Base-by-base conservation (phyloP, 2,113 vertebrate genomes). In the Dendrocopos noguchii region DNA sequence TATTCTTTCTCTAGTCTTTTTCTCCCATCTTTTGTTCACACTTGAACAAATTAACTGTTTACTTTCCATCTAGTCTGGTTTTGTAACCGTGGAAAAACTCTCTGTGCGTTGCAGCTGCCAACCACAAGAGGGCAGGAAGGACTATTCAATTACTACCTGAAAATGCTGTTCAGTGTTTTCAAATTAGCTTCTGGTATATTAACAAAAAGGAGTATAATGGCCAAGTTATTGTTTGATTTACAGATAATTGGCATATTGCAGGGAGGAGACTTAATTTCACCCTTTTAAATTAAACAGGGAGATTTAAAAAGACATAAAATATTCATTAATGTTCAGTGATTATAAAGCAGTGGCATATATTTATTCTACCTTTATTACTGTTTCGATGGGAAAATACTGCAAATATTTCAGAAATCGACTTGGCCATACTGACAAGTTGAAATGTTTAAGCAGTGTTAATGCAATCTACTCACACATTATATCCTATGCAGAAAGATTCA, bases 251-350 rank as follows among this genome's bases (percentile, higher is more conserved):
- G 98, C 98, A 98, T 98, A 98, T 98, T 96, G 98, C 96, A 96
- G 97, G 97, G 96, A 98, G 98, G 98, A 98, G 97, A 98, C 98
- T 99, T 98, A 98, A 98, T 98, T 98, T 98, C 98, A 98, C 97
- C 97, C 97, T 98, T 98, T 98, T 98, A 99, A 99, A 98, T 98
- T 98, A 98, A 99, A 99, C 98, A 98, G 97, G 98, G 98, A 98
- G 98, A 98, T 99, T 98, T 98, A 98, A 98, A 98, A 98, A 98
- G 97, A 98, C 97, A 98, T 99, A 98, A 99, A 99, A 99, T 98
- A 99, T 99, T 99, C 98, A 99, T 98, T 98, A 98, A 98, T 98
- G 98, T 97, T 97, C 96, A 97, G 98, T 98, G 98, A 98, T 98
- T 98, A 98, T 98, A 98, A 98, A 98, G 98, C 97, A 97, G 98